Percentiles rank a stretch among this genome's conserved stretches.
phyloP scores from a whole-genome alignment of 2,797 vertebrate genomes.

The Ficedula albicollis region DNA sequence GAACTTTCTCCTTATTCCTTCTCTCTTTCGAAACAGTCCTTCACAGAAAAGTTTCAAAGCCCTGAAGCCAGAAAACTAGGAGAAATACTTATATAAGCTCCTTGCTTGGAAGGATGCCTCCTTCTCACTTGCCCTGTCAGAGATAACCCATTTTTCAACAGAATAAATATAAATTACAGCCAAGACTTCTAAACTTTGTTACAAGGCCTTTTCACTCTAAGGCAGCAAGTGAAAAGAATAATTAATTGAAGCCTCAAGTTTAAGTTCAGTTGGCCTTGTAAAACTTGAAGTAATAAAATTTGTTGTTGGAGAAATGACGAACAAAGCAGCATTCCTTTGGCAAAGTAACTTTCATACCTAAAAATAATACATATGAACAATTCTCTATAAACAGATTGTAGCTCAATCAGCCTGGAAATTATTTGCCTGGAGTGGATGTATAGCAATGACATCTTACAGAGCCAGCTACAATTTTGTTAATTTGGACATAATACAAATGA shows the following conservation, averaged over 20 bases:
- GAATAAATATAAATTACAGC: slow-evolving; percentile 21
- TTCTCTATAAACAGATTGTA: neutral
- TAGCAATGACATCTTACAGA: neutral
- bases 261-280: neutral
- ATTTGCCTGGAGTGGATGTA: neutral
- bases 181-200: neutral
- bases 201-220: neutral
- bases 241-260: neutral
- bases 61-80: neutral
- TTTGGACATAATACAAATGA: neutral
- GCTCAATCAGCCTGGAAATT: neutral
- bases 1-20: neutral
- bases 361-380: neutral
- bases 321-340: neutral
- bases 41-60: neutral
- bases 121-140: neutral
- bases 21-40: neutral
- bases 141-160: neutral
- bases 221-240: neutral
- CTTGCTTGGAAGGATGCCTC: neutral
- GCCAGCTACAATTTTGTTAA: neutral
- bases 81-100: neutral
- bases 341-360: neutral
- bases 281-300: neutral
- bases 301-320: neutral